phyloP scores from a whole-genome alignment of 2,888 invertebrate species.

The Diogma glabrata region DNA sequence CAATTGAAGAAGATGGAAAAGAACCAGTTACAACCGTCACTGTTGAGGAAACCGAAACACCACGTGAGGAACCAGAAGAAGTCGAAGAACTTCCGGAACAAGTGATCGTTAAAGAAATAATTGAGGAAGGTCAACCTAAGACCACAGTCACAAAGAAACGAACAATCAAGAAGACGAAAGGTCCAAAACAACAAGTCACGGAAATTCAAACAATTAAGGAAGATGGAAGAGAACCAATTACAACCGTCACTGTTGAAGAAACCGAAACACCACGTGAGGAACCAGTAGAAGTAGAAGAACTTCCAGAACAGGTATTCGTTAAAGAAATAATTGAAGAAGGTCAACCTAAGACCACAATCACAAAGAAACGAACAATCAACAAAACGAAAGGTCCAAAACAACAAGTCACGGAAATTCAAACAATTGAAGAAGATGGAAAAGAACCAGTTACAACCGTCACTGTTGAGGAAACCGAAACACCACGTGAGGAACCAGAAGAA shows the following conservation, averaged over 20 bases:
- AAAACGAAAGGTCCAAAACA: conserved; percentile 29
- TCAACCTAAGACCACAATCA: conserved; percentile 6
- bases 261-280: conserved; percentile 16
- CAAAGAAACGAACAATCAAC: conserved; percentile 28
- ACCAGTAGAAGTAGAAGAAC: conserved; percentile 22
- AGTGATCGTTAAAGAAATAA: conserved; percentile 32
- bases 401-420: conserved; percentile 37
- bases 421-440: conserved; percentile 31
- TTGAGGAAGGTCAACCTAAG: conserved; percentile 31
- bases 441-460: conserved; percentile 29
- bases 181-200: conserved; percentile 33
- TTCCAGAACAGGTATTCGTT: conserved; percentile 32
- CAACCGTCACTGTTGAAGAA: conserved; percentile 28
- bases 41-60: conserved; percentile 23
- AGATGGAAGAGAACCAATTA: conserved; percentile 36
- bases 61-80: conserved; percentile 12
- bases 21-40: conserved; percentile 29
- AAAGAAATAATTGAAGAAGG: conserved; percentile 22
- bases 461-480: conserved; percentile 24
- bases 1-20: conserved; percentile 35
- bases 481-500: conserved; percentile 12
- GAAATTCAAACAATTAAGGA: conserved; percentile 35
- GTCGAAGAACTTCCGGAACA: conserved; percentile 20
- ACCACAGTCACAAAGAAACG: conserved; percentile 36
- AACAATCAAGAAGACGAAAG: conserved; percentile 38